These are phyloP conservation scores for Agrilus planipennis DNA, from an alignment of 1,140 invertebrate genomes.

Conservation along the genomic window DNA sequence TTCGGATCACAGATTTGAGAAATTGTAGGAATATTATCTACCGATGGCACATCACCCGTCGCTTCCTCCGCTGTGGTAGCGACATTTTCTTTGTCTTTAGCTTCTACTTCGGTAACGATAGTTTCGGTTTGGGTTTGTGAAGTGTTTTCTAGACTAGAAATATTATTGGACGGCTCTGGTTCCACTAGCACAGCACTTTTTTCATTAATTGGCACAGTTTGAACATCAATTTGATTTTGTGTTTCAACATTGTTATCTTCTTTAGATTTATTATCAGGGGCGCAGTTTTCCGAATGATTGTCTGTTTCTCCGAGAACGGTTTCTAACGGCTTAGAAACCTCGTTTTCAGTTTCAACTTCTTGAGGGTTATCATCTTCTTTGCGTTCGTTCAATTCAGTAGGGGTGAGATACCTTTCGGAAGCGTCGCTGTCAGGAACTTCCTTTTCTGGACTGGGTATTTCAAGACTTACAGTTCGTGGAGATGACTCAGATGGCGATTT, in stretches of 20 bases:
- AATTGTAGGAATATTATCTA: conserved; percentile 56
- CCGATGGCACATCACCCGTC: conserved; percentile 40
- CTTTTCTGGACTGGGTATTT: conserved; percentile 21
- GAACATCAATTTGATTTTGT: conserved; percentile 13
- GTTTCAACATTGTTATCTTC: conserved; percentile 22
- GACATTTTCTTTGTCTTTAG: conserved; percentile 28
- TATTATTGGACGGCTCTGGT: conserved; percentile 47
- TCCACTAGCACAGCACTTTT: conserved; percentile 35
- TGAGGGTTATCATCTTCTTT: conserved; percentile 20
- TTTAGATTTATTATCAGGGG: conserved; percentile 25
- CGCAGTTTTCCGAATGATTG: conserved; percentile 9
- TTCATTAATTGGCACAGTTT: conserved; percentile 33
- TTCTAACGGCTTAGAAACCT: neutral
- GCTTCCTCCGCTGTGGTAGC: conserved; percentile 26
- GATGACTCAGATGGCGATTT: conserved; percentile 9
- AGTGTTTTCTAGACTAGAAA: conserved; percentile 40
- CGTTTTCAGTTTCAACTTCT: neutral
- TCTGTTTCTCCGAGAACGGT: neutral
- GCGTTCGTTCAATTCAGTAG: conserved; percentile 27
- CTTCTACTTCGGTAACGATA: conserved; percentile 31
- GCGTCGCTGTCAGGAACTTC: conserved; percentile 29
- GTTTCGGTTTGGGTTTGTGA: conserved; percentile 16
- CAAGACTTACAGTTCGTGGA: conserved; percentile 31
- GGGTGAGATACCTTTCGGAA: conserved; percentile 31
- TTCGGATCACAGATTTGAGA: conserved; percentile 58